phyloP scores from a whole-genome alignment of 1,140 invertebrate species.

The Patella vulgata region DNA sequence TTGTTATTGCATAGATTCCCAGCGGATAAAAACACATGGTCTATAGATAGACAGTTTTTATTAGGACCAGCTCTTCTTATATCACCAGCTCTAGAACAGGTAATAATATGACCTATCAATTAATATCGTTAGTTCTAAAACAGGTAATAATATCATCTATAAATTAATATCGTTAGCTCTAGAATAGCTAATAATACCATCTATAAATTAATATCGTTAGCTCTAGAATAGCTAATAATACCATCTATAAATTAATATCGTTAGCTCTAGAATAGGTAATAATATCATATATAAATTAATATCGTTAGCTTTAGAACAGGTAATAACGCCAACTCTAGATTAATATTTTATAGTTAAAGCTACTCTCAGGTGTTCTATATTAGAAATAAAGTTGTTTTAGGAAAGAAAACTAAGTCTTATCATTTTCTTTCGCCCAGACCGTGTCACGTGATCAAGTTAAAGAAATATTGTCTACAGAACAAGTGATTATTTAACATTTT shows the following conservation, averaged over 20 bases:
- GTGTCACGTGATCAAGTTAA: too few species aligned
- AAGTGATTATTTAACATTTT: too few species aligned
- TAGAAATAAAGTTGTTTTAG: too few species aligned
- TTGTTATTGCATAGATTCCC: slow-evolving; percentile 38
- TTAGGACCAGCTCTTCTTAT: slow-evolving; percentile 51
- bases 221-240: not conserved
- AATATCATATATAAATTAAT: not conserved
- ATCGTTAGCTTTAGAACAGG: not conserved
- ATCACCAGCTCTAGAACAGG: slow-evolving; percentile 47
- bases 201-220: not conserved
- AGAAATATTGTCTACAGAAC: too few species aligned
- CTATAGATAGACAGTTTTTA: slow-evolving; percentile 52
- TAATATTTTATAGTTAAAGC: too few species aligned
- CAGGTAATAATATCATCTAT: not conserved
- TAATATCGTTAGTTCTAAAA: not conserved
- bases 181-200: not conserved
- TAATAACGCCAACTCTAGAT: too few species aligned
- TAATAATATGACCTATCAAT: slow-evolving; percentile 1
- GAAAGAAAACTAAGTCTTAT: too few species aligned
- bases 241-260: not conserved
- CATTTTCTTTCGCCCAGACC: too few species aligned
- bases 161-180: not conserved
- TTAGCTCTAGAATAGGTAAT: not conserved
- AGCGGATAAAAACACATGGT: slow-evolving; percentile 34
- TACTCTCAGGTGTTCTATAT: too few species aligned